Conservation (phyloP, 1,140 invertebrate species). For the Phocides pigmalion region DNA sequence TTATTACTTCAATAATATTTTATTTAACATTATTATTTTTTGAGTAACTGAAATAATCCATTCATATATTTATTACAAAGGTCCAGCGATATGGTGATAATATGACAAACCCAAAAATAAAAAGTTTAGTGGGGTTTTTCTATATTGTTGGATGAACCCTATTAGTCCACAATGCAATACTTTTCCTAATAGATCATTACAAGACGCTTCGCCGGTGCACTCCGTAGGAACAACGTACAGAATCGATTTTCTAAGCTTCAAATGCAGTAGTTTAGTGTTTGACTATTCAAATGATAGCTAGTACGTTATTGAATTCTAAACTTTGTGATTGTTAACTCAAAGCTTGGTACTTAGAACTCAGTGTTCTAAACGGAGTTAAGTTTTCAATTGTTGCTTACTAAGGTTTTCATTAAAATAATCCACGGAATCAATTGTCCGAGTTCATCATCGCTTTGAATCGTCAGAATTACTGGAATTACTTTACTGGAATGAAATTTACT, state of each 20-base stretch:
- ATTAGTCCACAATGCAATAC: constrained; percentile 8
- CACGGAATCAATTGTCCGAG: too few species aligned
- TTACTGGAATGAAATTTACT: too few species aligned
- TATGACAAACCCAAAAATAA: too few species aligned
- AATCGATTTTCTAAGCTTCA: constrained; percentile 17
- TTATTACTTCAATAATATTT: too few species aligned
- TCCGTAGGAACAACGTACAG: background rate
- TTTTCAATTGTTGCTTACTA: background rate
- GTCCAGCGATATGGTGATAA: too few species aligned
- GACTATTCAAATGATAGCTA: constrained; percentile 8
- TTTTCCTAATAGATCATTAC: constrained; percentile 19
- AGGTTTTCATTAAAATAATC: too few species aligned
- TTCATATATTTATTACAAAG: too few species aligned
- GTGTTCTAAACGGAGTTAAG: background rate
- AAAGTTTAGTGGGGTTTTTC: background rate
- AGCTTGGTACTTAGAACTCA: constrained; percentile 9
- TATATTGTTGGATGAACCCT: background rate
- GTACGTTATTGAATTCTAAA: constrained; percentile 16
- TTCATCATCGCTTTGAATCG: too few species aligned
- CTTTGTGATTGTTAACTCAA: constrained; percentile 11
- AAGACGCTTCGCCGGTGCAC: background rate
- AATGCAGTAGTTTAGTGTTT: constrained; percentile 17
- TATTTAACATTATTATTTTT: too few species aligned
- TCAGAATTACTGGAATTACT: too few species aligned
- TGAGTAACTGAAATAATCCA: too few species aligned